Evolutionary conservation across 1,140 invertebrate genomes (phyloP), one percentile per base, ranked within the genome.

Genomic region (Marisa cornuarietis): DNA sequence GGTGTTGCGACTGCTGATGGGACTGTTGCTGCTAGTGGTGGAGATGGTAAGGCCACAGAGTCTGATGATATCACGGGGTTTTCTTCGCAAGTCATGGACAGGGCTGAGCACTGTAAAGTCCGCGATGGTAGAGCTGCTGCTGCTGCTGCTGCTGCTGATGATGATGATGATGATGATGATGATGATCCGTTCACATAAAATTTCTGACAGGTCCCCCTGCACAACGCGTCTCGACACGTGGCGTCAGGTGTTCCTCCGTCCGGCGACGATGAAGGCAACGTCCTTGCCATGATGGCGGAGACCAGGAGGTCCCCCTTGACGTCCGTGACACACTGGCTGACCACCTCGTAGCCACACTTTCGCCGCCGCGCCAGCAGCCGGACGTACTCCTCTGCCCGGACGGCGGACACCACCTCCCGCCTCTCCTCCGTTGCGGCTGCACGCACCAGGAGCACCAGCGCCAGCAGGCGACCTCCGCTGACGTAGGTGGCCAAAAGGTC

Each of bases 321-420:
- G 18, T 69, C 42, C 26, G 49, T 49, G 22, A 77, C 76, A 54
- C 76, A 69, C 76, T 77, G 76, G 52, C 76, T 54, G 26, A 77
- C 20, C 42, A 77, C 76, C 62, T 26, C 31, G 51, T 68, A 68
- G 65, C 63, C 76, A 54, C 49, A 24, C 63, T 77, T 77, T 13
- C 63, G 31, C 9, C 76, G 62, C 20, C 26, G 20, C 11, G 42
- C 22, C n/a, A 77, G n/a, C 58, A 77, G 31, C 8, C 49, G 42
- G 11, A 77, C 26, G 49, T 77, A 77, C 6, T 77, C 49, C 16
- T 65, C 11, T 9, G 58, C 74, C 31, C 20, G 74, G 42, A 76
- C 16, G n/a, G 18, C 22, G 22, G 66, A 16, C 22, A 68, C 76
- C 42, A 77, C 65, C 63, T 68, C 65, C 51, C 31, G 63, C 31